A percentile compares a stretch with the other conserved stretches of the same genome.
Conservation (phyloP, 1,140 invertebrate genomes). For the Harpegnathos saltator region DNA sequence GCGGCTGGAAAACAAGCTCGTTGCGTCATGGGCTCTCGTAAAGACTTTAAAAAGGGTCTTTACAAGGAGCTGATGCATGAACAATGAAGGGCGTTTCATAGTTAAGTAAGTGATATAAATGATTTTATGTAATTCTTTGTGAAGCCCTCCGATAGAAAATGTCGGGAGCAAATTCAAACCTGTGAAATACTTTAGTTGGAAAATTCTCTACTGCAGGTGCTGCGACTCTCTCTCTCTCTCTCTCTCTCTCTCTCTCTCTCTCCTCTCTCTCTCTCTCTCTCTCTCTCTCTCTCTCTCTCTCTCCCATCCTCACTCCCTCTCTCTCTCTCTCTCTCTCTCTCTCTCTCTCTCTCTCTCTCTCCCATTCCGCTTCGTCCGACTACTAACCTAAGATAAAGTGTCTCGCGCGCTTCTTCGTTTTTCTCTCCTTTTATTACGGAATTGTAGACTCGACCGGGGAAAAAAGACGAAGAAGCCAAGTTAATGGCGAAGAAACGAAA, state of each 20-base stretch:
- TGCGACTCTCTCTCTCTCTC: constrained; percentile 53
- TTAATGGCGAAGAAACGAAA: constrained; percentile 38
- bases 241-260: no score
- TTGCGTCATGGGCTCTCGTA: constrained; percentile 3
- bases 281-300: no score
- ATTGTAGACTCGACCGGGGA: constrained; percentile 15
- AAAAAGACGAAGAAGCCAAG: background rate
- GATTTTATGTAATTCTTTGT: constrained; percentile 47
- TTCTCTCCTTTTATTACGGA: constrained; percentile 36
- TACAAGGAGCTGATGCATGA: constrained; percentile 23
- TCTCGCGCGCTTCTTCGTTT: constrained; percentile 29
- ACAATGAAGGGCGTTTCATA: constrained; percentile 10
- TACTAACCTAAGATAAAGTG: constrained; percentile 30
- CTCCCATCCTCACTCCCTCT: no score
- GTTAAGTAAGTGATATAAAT: constrained; percentile 35
- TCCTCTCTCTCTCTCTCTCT: no score
- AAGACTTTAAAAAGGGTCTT: constrained; percentile 34
- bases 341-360: no score
- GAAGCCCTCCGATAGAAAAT: constrained; percentile 34
- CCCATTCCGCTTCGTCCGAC: background rate
- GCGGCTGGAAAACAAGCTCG: constrained; percentile 25
- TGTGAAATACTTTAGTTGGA: constrained; percentile 33
- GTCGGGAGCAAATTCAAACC: constrained; percentile 38
- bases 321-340: no score
- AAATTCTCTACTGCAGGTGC: constrained; percentile 42